A percentile compares a stretch with the other conserved stretches of the same genome.
phyloP scores from a whole-genome alignment of 2,797 vertebrate species.

The Nothura maculosa region DNA sequence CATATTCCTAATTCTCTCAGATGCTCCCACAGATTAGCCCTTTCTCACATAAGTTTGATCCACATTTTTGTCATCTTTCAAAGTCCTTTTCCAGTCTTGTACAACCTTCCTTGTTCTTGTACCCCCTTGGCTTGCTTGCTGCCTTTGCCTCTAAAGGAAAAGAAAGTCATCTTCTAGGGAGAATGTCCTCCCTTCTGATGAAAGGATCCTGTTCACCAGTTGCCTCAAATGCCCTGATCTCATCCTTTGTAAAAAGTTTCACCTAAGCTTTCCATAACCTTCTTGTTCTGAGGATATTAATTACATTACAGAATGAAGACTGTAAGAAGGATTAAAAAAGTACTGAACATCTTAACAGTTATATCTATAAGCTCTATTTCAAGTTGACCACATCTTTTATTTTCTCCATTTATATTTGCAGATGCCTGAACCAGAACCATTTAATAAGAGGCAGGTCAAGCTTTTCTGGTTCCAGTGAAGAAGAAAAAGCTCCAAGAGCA shows the following conservation, averaged over 20 bases:
- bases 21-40: neutral
- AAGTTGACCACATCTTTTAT: neutral
- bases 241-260: neutral
- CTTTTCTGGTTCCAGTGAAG: neutral
- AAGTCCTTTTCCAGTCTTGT: neutral
- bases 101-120: neutral
- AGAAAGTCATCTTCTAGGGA: neutral
- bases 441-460: neutral
- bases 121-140: neutral
- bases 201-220: constrained; percentile 7
- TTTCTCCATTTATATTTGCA: neutral
- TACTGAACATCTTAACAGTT: neutral
- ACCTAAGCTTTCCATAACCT: neutral
- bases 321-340: neutral
- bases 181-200: neutral
- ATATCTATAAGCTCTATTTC: no score
- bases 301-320: neutral
- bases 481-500: neutral
- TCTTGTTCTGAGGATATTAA: constrained; percentile 28
- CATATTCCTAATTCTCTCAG: neutral
- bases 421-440: neutral
- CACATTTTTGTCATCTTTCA: neutral
- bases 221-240: constrained; percentile 6
- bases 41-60: neutral
- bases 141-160: neutral